Conservation (phyloP, 92 coral and sea anemone species). For the Epizoanthus fatuus region DNA sequence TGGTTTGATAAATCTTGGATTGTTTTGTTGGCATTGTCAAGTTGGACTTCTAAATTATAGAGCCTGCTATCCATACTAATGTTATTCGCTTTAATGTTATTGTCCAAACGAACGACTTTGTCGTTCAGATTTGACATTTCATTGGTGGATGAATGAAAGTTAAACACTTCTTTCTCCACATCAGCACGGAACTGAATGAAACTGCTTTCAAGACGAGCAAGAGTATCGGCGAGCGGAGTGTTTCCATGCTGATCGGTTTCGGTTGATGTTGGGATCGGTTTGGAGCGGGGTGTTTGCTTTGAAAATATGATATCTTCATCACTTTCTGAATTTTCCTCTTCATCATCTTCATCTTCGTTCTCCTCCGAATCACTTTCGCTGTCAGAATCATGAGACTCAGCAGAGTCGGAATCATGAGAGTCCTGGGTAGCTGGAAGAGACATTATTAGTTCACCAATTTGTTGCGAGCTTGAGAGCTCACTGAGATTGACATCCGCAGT, state of each 20-base stretch:
- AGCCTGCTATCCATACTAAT: constrained; percentile 41
- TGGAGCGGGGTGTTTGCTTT: constrained; percentile 31
- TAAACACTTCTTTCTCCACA: constrained; percentile 25
- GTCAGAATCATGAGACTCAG: constrained; percentile 13
- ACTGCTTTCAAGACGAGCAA: constrained; percentile 40
- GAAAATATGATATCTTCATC: background rate
- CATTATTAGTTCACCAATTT: background rate
- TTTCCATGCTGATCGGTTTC: constrained; percentile 27
- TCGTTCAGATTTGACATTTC: constrained; percentile 34
- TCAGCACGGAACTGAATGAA: constrained; percentile 33
- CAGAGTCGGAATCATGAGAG: constrained; percentile 3
- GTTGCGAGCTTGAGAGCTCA: constrained; percentile 21
- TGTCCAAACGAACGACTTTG: constrained; percentile 53
- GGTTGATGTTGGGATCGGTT: too few relatives aligned
- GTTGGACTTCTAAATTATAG: constrained; percentile 38
- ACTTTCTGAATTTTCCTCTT: constrained; percentile 26
- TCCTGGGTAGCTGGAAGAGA: background rate
- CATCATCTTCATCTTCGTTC: constrained; percentile 30
- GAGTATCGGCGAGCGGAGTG: constrained; percentile 24
- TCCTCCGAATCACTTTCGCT: constrained; percentile 16
- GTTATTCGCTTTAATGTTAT: constrained; percentile 49
- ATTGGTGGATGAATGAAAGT: constrained; percentile 19
- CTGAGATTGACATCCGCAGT: background rate
- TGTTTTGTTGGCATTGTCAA: constrained; percentile 31
- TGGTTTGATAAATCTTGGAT: constrained; percentile 41